phyloP scores from a whole-genome alignment of 2,113 vertebrate genomes.

The Sardina pilchardus region DNA sequence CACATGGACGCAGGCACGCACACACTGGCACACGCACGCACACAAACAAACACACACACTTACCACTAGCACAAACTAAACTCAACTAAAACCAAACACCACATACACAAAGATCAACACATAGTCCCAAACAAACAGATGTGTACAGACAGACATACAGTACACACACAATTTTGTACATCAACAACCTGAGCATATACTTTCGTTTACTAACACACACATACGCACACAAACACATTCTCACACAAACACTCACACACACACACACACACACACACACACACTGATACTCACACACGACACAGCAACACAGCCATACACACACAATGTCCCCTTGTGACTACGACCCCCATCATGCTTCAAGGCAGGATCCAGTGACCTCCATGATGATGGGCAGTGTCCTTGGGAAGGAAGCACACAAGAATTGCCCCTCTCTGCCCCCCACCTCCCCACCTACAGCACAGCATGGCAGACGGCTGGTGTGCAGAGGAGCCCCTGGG shows the following conservation, averaged over 20 bases:
- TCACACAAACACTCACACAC: too few species aligned
- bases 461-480: not conserved
- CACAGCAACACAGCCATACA: not conserved
- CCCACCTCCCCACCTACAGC: not conserved
- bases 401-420: not conserved
- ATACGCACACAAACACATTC: too few species aligned
- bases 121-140: too few species aligned
- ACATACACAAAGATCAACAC: too few species aligned
- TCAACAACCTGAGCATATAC: not conserved
- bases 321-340: not conserved
- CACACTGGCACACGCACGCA: not conserved
- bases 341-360: not conserved
- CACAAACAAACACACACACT: not conserved
- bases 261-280: not conserved
- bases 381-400: not conserved
- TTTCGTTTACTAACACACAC: not conserved
- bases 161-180: too few species aligned
- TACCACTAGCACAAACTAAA: too few species aligned
- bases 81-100: too few species aligned
- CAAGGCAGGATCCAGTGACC: not conserved
- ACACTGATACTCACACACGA: too few species aligned
- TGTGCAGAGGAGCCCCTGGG: not conserved
- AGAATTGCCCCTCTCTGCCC: not conserved
- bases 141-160: too few species aligned
- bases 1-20: not conserved